Evolutionary conservation across 2,888 invertebrate genomes (phyloP).

Genomic region (Maniola hyperantus): DNA sequence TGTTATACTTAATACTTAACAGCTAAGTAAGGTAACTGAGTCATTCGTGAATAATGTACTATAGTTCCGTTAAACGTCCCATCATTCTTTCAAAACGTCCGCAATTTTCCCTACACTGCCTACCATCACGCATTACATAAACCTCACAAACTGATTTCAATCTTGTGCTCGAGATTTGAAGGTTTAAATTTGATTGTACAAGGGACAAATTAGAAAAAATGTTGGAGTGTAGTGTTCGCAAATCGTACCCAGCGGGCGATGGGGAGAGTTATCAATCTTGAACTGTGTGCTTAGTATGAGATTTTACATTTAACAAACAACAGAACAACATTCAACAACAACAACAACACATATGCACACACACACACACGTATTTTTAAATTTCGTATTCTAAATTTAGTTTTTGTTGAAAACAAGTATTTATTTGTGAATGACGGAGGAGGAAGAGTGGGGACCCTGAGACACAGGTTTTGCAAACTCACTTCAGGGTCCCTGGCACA

Average conservation of each 20-base stretch:
- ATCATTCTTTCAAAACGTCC: slow-evolving; percentile 75
- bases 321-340: no score
- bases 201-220: slow-evolving; percentile 40
- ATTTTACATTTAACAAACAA: no score
- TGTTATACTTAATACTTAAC: no score
- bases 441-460: no score
- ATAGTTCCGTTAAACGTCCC: slow-evolving; percentile 69
- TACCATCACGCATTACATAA: slow-evolving; percentile 62
- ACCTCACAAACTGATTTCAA: slow-evolving; percentile 23
- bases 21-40: slow-evolving; percentile 25
- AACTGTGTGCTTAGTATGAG: slow-evolving; percentile 34
- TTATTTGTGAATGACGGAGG: no score
- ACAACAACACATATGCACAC: no score
- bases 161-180: slow-evolving; percentile 14
- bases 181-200: slow-evolving; percentile 21
- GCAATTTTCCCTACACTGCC: slow-evolving; percentile 69
- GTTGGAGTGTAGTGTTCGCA: slow-evolving; percentile 47
- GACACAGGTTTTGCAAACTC: no score
- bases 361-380: no score
- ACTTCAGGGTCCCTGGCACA: no score
- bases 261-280: slow-evolving; percentile 74
- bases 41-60: slow-evolving; percentile 54
- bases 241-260: slow-evolving; percentile 72
- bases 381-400: no score
- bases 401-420: no score